These are phyloP conservation scores for Nerophis ophidion DNA, from an alignment of 2,113 vertebrate species.

Conservation along the genomic window DNA sequence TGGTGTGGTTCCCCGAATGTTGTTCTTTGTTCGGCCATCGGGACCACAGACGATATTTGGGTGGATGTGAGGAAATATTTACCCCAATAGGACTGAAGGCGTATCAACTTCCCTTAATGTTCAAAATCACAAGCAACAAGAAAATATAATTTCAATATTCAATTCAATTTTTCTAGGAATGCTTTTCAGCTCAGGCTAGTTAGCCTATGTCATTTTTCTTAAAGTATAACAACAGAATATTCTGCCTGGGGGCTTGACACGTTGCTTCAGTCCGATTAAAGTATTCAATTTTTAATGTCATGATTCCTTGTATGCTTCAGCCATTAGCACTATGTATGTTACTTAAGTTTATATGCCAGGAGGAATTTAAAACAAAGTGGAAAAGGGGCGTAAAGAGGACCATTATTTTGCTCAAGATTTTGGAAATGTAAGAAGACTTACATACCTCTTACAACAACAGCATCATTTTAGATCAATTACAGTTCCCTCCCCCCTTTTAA, in stretches of 20 bases:
- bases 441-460: slow-evolving; percentile 53
- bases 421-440: slow-evolving; percentile 18
- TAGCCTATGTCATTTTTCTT: not conserved
- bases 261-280: slow-evolving; percentile 24
- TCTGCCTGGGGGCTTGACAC: not conserved
- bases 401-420: slow-evolving; percentile 18
- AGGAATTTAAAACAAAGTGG: not conserved
- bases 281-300: not conserved
- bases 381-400: not conserved
- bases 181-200: not conserved
- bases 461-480: slow-evolving; percentile 8
- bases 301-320: not conserved
- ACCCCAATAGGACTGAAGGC: slow-evolving; percentile 35
- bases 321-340: not conserved
- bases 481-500: slow-evolving; percentile 28
- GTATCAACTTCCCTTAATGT: slow-evolving; percentile 9
- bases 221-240: slow-evolving; percentile 24
- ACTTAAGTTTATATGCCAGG: not conserved
- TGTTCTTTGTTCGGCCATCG: slow-evolving; percentile 7
- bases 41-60: slow-evolving; percentile 13
- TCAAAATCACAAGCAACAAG: slow-evolving; percentile 17
- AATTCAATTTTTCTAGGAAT: not conserved
- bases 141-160: slow-evolving; percentile 25
- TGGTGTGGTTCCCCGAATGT: not conserved
- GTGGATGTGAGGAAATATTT: slow-evolving; percentile 20